Evolutionary conservation across 2,113 vertebrate genomes (phyloP).

Genomic region (Rhodinocichla rosea): DNA sequence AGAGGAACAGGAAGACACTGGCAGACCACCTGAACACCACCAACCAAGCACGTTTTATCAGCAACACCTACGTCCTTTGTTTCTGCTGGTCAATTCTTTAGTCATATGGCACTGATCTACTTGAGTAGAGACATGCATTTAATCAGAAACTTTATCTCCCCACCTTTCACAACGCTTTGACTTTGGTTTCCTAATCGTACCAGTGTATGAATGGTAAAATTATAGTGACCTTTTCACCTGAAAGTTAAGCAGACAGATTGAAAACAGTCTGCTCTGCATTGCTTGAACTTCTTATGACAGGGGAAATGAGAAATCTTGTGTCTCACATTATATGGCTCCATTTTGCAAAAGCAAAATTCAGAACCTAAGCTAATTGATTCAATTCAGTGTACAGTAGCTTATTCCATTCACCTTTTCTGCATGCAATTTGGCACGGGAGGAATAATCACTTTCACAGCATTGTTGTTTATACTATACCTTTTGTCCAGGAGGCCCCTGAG

Average conservation of each 20-base stretch:
- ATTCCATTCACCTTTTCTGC: conserved; percentile 17
- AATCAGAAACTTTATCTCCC: conserved; percentile 55
- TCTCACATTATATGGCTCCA: not conserved
- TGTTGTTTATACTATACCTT: conserved; percentile 81
- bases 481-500: conserved; percentile 87
- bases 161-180: conserved; percentile 20
- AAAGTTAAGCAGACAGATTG: conserved; percentile 50
- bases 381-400: conserved; percentile 50
- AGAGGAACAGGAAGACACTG: conserved; percentile 70
- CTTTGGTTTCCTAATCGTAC: conserved; percentile 22
- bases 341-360: conserved; percentile 53
- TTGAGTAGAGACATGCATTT: conserved; percentile 27
- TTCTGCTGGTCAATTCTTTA: conserved; percentile 13
- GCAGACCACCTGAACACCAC: conserved; percentile 69
- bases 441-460: conserved; percentile 51
- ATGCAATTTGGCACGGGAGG: conserved; percentile 9
- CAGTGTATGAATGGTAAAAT: conserved; percentile 51
- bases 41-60: conserved; percentile 56
- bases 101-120: conserved; percentile 54
- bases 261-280: conserved; percentile 42
- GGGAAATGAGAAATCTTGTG: conserved; percentile 53
- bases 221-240: conserved; percentile 56
- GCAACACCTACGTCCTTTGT: conserved; percentile 36
- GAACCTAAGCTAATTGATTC: conserved; percentile 12
- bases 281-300: conserved; percentile 29